Evolutionary conservation across 1,140 invertebrate genomes (phyloP).

Genomic region (Drosophila virilis): DNA sequence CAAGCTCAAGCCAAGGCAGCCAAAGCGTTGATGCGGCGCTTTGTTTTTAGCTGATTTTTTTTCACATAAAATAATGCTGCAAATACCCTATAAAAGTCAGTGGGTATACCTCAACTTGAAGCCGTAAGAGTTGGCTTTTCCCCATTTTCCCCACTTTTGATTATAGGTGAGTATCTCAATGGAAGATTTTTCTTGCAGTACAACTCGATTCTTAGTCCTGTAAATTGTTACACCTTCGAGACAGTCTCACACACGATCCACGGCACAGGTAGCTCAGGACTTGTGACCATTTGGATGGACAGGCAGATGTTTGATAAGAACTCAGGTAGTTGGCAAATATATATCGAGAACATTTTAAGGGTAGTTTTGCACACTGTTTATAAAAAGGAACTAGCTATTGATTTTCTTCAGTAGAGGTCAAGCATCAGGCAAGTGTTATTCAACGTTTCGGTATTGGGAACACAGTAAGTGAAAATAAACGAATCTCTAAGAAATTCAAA

Average conservation of each 20-base stretch:
- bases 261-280: conserved; percentile 27
- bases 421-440: conserved; percentile 26
- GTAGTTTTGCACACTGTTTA: conserved; percentile 23
- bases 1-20: conserved; percentile 34
- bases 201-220: too few species aligned
- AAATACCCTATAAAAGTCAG: conserved; percentile 31
- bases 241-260: too few species aligned
- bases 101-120: background rate
- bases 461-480: background rate
- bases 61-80: conserved; percentile 13
- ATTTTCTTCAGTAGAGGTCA: conserved; percentile 38
- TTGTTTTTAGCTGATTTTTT: conserved; percentile 62
- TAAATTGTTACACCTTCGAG: too few species aligned
- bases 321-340: conserved; percentile 14
- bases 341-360: conserved; percentile 4
- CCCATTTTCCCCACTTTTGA: too few species aligned
- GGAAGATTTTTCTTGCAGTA: too few species aligned
- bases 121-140: too few species aligned
- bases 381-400: conserved; percentile 18
- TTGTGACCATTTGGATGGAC: conserved; percentile 2
- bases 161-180: too few species aligned
- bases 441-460: background rate
- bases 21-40: conserved; percentile 75
- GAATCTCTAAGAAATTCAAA: too few species aligned
- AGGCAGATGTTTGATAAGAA: conserved; percentile 32